Percentiles rank a stretch among this genome's conserved stretches.
These are phyloP conservation scores for Acanthurus leucopareius DNA, from an alignment of 2,797 vertebrate species.

Conservation along the genomic window DNA sequence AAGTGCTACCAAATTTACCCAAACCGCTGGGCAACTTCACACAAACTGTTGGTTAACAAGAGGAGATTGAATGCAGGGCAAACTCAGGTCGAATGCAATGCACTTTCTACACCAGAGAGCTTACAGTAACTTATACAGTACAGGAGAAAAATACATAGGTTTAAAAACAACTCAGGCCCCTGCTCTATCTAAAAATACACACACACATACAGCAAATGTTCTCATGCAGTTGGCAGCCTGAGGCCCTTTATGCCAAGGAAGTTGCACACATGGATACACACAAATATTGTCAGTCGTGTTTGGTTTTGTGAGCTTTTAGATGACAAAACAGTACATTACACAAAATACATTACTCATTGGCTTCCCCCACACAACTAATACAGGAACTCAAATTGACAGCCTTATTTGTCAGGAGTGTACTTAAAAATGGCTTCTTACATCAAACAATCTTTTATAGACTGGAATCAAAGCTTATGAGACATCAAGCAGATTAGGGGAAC, in stretches of 20 bases:
- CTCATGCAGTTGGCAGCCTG: too few relatives aligned
- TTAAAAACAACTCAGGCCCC: too few relatives aligned
- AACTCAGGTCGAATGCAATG: neutral
- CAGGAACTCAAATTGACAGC: neutral
- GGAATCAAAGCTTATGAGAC: conserved; percentile 1
- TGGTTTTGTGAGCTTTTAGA: too few relatives aligned
- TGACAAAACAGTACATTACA: too few relatives aligned
- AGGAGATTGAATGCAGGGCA: conserved; percentile 3
- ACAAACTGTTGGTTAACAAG: conserved; percentile 15
- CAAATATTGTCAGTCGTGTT: too few relatives aligned
- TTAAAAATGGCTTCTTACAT: neutral
- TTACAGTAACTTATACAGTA: neutral
- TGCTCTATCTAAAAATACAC: neutral
- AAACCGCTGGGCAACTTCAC: neutral
- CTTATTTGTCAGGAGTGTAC: conserved; percentile 8
- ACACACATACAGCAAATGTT: neutral
- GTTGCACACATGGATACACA: too few relatives aligned
- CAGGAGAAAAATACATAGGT: neutral
- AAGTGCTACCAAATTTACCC: neutral
- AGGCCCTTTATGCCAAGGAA: too few relatives aligned
- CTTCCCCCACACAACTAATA: neutral
- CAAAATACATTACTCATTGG: neutral
- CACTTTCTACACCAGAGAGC: neutral
- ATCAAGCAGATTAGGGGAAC: neutral
- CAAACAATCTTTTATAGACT: neutral